These are phyloP conservation scores for Tupaia tana DNA, from an alignment of 2,113 vertebrate genomes.

Conservation along the genomic window DNA sequence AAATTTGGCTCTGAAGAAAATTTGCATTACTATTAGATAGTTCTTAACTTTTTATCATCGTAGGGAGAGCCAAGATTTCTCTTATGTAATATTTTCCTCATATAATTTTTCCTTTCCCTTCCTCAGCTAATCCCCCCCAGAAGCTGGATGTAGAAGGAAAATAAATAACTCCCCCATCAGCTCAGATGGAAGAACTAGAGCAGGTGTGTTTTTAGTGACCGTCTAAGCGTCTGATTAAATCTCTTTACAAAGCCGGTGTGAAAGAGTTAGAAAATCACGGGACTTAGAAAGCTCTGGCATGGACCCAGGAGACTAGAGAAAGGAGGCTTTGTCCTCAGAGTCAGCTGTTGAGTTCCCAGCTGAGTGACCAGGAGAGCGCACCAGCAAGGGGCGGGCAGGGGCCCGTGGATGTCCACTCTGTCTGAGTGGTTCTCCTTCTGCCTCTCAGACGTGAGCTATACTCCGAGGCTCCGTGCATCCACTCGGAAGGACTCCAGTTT, in stretches of 20 bases:
- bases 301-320: background rate
- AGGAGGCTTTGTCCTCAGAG: background rate
- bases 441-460: too few relatives aligned
- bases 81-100: background rate
- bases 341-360: background rate
- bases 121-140: background rate
- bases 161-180: too few relatives aligned
- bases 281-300: background rate
- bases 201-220: background rate
- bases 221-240: background rate
- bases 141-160: background rate
- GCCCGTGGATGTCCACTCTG: background rate
- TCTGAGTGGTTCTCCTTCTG: too few relatives aligned
- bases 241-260: background rate
- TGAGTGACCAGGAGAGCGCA: fast-evolving
- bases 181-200: background rate
- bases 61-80: background rate
- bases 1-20: background rate
- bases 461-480: background rate
- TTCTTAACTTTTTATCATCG: background rate
- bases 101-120: background rate
- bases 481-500: background rate
- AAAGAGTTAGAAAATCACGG: background rate
- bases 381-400: background rate
- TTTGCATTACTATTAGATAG: background rate